Base-by-base conservation (phyloP, 2,113 vertebrate species). In the Chaetura pelagica region DNA sequence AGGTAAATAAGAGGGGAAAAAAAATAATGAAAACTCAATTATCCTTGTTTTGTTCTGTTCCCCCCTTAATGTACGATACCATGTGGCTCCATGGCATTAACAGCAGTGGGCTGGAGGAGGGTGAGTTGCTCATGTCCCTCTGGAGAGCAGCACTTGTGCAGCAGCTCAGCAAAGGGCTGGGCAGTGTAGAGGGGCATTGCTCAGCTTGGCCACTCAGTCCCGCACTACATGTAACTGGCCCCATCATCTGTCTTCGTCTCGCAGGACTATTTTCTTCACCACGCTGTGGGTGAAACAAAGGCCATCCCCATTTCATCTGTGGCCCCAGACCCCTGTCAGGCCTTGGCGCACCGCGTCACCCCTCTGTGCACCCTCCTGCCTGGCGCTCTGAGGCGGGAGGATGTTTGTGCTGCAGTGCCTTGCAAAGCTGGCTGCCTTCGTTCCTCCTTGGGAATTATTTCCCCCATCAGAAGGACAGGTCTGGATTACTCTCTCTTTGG, bases 331-430 rank as follows among this genome's bases (percentile, higher is more conserved):
- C 62, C 59, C 40, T 51, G 80, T 85, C 44, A 51, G 46, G 67
- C 57, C 67, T 51, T 61, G 3, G 2, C 32, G 1, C 0, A 0
- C 32, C 21, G 46, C 29, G 69, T 26, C 55, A 26, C 13, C 5
- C 13, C 6, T 9, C 67, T 46, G 35, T 3, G 4, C 11, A 0
- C 4, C 20, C 16, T 68, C 0, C 3, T 29, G 46, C 0, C 0
- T 24, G 3, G 21, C 3, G 1, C 24, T 62, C 48, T 0, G 1
- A 66, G 85, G 8, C 1, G 18, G 79, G 51, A 68, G n/a, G 78
- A 61, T 7, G 23, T 13, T n/a, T n/a, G n/a, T 38, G 75, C 75
- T 30, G 22, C 29, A 14, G 34, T 4, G n/a, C 51, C 87, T 72
- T 71, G 27, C 59, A 79, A 57, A 66, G 8, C 51, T 2, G 6